Conservation (phyloP, 2,797 vertebrate genomes). For the Xenopus petersii region DNA sequence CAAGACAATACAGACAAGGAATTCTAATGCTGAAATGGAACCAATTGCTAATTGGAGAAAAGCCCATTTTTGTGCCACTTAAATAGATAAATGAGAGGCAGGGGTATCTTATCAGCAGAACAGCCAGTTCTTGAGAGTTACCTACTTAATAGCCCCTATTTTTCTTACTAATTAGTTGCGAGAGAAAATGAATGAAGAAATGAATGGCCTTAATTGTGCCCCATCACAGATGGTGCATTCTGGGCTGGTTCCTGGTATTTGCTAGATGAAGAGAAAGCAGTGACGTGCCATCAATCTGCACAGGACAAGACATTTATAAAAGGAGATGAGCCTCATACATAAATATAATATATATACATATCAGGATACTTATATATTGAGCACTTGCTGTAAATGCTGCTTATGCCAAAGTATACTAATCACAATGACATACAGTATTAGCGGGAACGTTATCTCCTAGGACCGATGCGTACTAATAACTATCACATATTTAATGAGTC, state of each 20-base stretch:
- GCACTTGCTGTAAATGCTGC: constrained; percentile 3
- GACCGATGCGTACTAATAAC: not conserved
- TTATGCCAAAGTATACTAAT: not conserved
- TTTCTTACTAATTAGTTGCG: constrained; percentile 43
- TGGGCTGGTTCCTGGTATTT: constrained; percentile 58
- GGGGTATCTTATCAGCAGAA: constrained; percentile 40
- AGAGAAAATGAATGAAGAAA: constrained; percentile 52
- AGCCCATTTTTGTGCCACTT: constrained; percentile 9
- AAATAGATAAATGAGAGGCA: constrained; percentile 26
- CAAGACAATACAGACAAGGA: not conserved
- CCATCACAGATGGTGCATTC: constrained; percentile 59
- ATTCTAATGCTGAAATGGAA: constrained; percentile 17
- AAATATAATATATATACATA: not conserved
- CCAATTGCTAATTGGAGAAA: constrained; percentile 37
- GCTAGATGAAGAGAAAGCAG: constrained; percentile 54
- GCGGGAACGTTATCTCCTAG: not conserved
- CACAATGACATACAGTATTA: not conserved
- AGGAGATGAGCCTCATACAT: constrained; percentile 2
- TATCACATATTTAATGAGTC: not conserved
- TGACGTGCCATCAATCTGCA: constrained; percentile 60
- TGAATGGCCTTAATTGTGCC: constrained; percentile 65
- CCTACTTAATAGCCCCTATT: constrained; percentile 46
- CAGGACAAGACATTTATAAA: constrained; percentile 61
- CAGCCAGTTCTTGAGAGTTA: constrained; percentile 43
- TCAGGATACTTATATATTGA: constrained; percentile 17